Conservation (phyloP, 2,797 vertebrate species). For the Benthosema pterotum region DNA sequence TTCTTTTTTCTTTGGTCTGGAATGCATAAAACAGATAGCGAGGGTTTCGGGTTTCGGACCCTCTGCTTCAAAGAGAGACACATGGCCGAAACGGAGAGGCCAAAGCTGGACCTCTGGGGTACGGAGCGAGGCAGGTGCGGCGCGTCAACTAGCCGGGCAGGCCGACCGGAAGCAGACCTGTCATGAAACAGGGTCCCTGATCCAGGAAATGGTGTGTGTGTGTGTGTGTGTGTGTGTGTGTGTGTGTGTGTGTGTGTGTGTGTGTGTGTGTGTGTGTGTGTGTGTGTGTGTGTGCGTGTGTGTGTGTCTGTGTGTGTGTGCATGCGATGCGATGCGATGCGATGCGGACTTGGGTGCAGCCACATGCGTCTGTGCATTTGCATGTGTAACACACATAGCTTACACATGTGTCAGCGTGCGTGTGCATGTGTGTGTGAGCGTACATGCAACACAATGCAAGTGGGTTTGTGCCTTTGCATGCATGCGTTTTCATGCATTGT, state of each 20-base stretch:
- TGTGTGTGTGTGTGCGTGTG: constrained; percentile 3
- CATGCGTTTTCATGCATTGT: not conserved
- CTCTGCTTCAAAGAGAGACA: constrained; percentile 62
- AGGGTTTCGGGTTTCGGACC: constrained; percentile 57
- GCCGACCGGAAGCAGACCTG: constrained; percentile 50
- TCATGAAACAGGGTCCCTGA: constrained; percentile 40
- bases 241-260: not conserved
- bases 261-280: constrained; percentile 38
- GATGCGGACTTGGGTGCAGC: too few species aligned
- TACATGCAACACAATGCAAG: too few species aligned
- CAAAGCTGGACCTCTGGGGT: constrained; percentile 54
- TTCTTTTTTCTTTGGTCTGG: constrained; percentile 26
- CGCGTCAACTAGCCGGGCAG: constrained; percentile 25
- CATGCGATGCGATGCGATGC: too few species aligned
- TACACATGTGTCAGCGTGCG: not conserved
- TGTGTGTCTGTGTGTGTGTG: constrained; percentile 31
- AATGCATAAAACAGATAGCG: constrained; percentile 71
- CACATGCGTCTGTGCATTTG: too few species aligned
- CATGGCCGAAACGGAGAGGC: constrained; percentile 47
- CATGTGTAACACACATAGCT: too few species aligned
- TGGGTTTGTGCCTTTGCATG: too few species aligned
- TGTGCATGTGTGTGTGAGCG: too few species aligned
- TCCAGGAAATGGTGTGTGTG: constrained; percentile 17
- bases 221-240: constrained; percentile 2
- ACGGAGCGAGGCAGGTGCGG: constrained; percentile 68